Percentiles rank a stretch among this genome's conserved stretches.
These are phyloP conservation scores for Catocala fraxini DNA, from an alignment of 2,888 invertebrate species.

Conservation along the genomic window DNA sequence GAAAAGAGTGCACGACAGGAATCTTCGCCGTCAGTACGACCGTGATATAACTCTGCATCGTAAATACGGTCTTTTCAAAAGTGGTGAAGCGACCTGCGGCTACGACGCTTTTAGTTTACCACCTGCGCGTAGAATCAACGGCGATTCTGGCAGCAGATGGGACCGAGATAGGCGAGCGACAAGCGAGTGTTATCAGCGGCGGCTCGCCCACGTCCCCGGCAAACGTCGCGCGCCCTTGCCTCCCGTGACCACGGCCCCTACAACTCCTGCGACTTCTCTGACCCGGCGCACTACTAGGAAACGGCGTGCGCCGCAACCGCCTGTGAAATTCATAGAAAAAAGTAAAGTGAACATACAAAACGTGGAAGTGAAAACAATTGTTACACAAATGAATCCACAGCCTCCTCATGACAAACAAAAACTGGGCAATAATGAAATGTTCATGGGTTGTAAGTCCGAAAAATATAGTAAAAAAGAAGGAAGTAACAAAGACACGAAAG, in stretches of 20 bases:
- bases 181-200: slow-evolving; percentile 89
- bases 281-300: slow-evolving; percentile 68
- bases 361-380: slow-evolving; percentile 21
- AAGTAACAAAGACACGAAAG: slow-evolving; percentile 64
- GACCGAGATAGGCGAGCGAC: slow-evolving; percentile 85
- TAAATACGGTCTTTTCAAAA: slow-evolving; percentile 88
- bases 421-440: slow-evolving; percentile 37
- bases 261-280: slow-evolving; percentile 68
- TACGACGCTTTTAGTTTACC: slow-evolving; percentile 80
- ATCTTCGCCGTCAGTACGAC: slow-evolving; percentile 87
- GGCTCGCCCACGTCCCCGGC: slow-evolving; percentile 91
- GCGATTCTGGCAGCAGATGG: slow-evolving; percentile 50
- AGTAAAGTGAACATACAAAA: slow-evolving; percentile 53
- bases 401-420: slow-evolving; percentile 33
- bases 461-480: slow-evolving; percentile 67
- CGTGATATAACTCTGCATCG: slow-evolving; percentile 89
- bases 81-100: slow-evolving; percentile 60
- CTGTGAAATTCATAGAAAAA: slow-evolving; percentile 54
- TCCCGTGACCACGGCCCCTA: slow-evolving; percentile 75
- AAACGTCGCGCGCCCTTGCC: slow-evolving; percentile 92
- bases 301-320: slow-evolving; percentile 87
- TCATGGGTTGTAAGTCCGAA: slow-evolving; percentile 61
- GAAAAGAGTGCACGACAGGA: slow-evolving; percentile 88
- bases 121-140: slow-evolving; percentile 54
- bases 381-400: slow-evolving; percentile 58